These are phyloP conservation scores for Setipinna tenuifilis DNA, from an alignment of 2,797 vertebrate genomes.

Conservation along the genomic window DNA sequence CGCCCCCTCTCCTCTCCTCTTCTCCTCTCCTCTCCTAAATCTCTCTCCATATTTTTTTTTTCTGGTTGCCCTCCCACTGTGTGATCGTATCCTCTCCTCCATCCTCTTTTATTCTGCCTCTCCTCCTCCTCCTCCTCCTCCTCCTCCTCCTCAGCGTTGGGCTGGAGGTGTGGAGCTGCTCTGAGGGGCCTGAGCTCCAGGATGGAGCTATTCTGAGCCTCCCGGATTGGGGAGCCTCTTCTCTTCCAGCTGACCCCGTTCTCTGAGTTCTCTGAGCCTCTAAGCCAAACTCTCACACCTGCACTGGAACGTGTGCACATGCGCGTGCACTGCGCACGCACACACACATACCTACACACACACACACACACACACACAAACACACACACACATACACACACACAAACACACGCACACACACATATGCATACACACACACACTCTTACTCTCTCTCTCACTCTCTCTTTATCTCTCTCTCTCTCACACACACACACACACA, in stretches of 20 bases:
- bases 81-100: too few species aligned
- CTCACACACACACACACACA: neutral
- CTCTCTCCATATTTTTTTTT: neutral
- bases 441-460: too few species aligned
- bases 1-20: too few species aligned
- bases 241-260: constrained; percentile 3
- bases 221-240: neutral
- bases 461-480: too few species aligned
- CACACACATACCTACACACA: too few species aligned
- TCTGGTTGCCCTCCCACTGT: neutral
- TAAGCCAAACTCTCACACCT: neutral
- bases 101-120: neutral
- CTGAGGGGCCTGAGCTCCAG: neutral
- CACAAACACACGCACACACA: neutral
- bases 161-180: neutral
- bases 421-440: neutral
- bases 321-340: too few species aligned
- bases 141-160: neutral
- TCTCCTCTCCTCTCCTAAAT: neutral
- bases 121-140: neutral
- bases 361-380: neutral
- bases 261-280: neutral
- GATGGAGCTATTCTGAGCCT: constrained; percentile 15
- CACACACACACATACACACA: constrained; percentile 20
- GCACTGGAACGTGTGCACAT: neutral